These are phyloP conservation scores for Procambarus clarkii DNA, from an alignment of 1,140 invertebrate species.

Conservation along the genomic window DNA sequence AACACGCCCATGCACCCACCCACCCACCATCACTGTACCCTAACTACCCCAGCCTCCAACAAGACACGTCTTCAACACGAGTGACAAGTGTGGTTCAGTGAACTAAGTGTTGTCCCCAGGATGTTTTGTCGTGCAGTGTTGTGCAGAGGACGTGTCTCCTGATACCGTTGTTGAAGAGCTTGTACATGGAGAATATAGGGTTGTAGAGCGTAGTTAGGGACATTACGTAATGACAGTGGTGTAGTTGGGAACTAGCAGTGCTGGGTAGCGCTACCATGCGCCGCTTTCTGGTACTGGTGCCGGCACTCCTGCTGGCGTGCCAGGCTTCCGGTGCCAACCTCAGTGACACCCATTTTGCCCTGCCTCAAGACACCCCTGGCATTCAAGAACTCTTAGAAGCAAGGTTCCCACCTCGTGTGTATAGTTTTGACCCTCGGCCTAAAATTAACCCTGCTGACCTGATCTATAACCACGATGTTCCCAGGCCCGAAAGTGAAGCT, in stretches of 20 bases:
- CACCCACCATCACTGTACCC: neutral
- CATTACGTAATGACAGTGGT: neutral
- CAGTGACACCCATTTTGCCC: neutral
- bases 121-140: neutral
- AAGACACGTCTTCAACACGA: neutral
- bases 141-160: too few species aligned
- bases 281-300: neutral
- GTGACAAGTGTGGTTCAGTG: neutral
- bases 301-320: neutral
- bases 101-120: neutral
- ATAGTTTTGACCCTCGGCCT: slow-evolving; percentile 16
- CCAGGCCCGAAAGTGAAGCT: neutral
- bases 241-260: neutral
- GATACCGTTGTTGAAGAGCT: neutral
- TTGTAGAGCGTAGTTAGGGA: neutral
- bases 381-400: neutral
- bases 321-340: neutral
- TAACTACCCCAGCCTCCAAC: neutral
- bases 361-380: neutral
- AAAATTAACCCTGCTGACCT: slow-evolving; percentile 5
- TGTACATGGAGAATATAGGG: neutral
- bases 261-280: neutral
- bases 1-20: neutral
- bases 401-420: slow-evolving; percentile 8
- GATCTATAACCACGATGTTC: neutral